Percentiles rank a stretch among this genome's conserved stretches.
Evolutionary conservation across 2,797 vertebrate genomes (phyloP).

Genomic region (Pseudochirops cupreus): DNA sequence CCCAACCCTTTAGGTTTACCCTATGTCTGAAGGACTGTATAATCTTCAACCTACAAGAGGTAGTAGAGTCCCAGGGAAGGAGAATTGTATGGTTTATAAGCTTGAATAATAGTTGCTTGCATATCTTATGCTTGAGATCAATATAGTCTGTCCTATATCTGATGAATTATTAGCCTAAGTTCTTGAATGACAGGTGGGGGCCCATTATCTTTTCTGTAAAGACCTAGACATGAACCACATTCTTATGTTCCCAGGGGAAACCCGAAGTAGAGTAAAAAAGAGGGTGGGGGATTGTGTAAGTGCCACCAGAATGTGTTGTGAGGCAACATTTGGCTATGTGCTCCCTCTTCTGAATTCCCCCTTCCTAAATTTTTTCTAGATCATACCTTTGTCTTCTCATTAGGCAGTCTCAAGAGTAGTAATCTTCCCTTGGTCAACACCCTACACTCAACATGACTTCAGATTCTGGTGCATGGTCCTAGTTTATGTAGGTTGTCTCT

Average conservation of each 20-base stretch:
- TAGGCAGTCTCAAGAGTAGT: background rate
- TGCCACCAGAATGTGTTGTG: background rate
- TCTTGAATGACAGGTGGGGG: background rate
- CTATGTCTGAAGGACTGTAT: background rate
- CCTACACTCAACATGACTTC: background rate
- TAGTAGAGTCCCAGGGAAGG: background rate
- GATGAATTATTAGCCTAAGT: background rate
- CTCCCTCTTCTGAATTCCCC: background rate
- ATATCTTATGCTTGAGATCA: background rate
- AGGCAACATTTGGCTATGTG: background rate
- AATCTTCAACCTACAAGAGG: background rate
- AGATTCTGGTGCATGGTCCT: background rate
- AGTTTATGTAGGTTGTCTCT: background rate
- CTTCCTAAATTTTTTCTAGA: background rate
- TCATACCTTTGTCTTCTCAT: background rate
- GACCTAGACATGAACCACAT: background rate
- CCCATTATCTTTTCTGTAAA: background rate
- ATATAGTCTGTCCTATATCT: background rate
- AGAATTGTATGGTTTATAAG: background rate
- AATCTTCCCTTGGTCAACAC: background rate
- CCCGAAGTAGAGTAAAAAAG: background rate
- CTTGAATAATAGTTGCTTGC: background rate
- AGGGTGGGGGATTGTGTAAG: background rate
- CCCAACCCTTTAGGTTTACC: background rate
- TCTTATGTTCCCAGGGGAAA: background rate